Base-by-base conservation (phyloP, 2,113 vertebrate genomes). In the Ictidomys tridecemlineatus region DNA sequence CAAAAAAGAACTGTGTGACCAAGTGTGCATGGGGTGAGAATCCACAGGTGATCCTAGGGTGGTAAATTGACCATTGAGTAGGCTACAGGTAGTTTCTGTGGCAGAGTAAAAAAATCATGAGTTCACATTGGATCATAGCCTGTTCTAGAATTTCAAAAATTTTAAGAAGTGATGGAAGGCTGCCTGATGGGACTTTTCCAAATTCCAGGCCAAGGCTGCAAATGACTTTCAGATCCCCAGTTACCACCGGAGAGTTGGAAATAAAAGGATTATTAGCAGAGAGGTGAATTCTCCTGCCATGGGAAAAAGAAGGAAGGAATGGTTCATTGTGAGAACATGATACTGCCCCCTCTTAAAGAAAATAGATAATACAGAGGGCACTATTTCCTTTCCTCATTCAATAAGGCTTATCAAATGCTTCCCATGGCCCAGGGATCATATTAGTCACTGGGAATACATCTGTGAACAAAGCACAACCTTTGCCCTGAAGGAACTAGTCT, bases 391-490 rank as follows among this genome's bases (percentile, higher is more conserved):
- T 97, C 65, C 72, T 93, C 76, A 85, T 92, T 97, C 96, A 97
- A n/a, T 67, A 92, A 87, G 39, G 10, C n/a, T 92, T 92, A 79
- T 12, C 72, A 84, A 98, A 90, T 88, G 76, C 20, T 96, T 96
- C 87, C 90, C 97, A 93, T 84, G 83, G 89, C 83, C 79, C 39
- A 73, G 34, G 76, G 87, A 96, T 97, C 79, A 82, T 93, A 76
- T 97, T 96, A 97, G 97, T 96, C 96, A 96, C 74, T 77, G 79
- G 89, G 65, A 97, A 94, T 82, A 73, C 45, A 86, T 82, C 88
- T 96, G 80, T 63, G 87, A 97, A 96, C 89, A 97, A 97, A 95
- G 95, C 45, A 37, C 34, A 94, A 89, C 89, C 58, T 28, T 80
- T 95, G 92, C 53, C 96, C 94, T 72, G 28, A 89, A 93, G 86